A percentile compares a stretch with the other conserved stretches of the same genome.
Evolutionary conservation across 64 coral and sea anemone species (phyloP).

Genomic region (Actinia tenebrosa): DNA sequence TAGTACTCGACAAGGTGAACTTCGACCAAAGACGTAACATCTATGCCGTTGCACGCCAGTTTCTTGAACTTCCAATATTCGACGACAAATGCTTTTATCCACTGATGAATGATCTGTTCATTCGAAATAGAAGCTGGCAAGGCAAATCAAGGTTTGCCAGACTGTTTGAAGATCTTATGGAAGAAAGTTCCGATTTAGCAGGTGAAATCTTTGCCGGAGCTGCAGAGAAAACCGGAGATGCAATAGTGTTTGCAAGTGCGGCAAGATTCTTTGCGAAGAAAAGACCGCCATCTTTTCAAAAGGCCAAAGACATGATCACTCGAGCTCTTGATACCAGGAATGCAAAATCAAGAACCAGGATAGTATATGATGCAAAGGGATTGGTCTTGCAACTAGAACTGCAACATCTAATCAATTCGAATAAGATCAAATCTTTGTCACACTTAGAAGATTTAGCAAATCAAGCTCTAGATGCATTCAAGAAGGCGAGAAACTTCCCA

Average conservation of each 20-base stretch:
- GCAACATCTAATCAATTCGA: not conserved
- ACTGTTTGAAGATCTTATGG: slow-evolving; percentile 60
- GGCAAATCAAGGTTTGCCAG: slow-evolving; percentile 51
- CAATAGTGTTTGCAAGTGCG: slow-evolving; percentile 40
- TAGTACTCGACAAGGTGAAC: slow-evolving; percentile 40
- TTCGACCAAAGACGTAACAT: slow-evolving; percentile 28
- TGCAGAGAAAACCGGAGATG: slow-evolving; percentile 54
- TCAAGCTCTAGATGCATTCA: slow-evolving; percentile 42
- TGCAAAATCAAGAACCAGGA: slow-evolving; percentile 16
- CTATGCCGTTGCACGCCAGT: slow-evolving; percentile 21
- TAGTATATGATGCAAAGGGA: slow-evolving; percentile 49
- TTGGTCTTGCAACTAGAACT: slow-evolving; percentile 38
- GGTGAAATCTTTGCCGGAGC: slow-evolving; percentile 47
- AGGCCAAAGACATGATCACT: slow-evolving; percentile 50
- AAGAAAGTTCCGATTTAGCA: slow-evolving; percentile 20
- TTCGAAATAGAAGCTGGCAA: slow-evolving; percentile 22
- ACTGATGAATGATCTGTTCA: slow-evolving; percentile 56
- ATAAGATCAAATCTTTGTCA: slow-evolving; percentile 1
- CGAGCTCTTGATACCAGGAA: slow-evolving; percentile 40
- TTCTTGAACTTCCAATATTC: slow-evolving; percentile 56
- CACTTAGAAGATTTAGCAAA: slow-evolving; percentile 32
- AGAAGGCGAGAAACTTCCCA: slow-evolving; percentile 41
- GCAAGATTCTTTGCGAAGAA: slow-evolving; percentile 77
- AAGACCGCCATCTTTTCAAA: slow-evolving; percentile 32
- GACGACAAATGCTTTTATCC: slow-evolving; percentile 42